phyloP scores from a whole-genome alignment of 2,113 vertebrate genomes.

The Plecturocebus donacophilus region DNA sequence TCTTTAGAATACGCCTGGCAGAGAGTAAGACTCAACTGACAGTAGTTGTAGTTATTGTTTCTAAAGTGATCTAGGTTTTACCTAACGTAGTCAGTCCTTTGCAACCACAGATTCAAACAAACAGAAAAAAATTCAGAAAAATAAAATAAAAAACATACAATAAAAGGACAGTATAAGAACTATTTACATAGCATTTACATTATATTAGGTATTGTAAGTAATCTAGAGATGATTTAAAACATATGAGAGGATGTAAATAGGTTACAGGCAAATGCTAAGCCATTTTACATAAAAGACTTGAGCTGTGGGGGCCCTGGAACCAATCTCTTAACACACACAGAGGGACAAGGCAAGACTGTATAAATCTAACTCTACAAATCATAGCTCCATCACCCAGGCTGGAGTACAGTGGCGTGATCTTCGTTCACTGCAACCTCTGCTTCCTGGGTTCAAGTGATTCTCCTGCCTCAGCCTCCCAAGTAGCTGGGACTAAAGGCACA shows the following conservation, averaged over 20 bases:
- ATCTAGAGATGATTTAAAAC: background rate
- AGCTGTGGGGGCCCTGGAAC: background rate
- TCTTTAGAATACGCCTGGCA: background rate
- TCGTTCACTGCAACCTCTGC: too few species aligned
- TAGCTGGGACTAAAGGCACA: too few species aligned
- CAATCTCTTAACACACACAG: background rate
- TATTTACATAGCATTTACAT: background rate
- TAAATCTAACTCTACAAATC: slow-evolving; percentile 27
- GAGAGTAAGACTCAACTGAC: background rate
- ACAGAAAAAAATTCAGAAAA: background rate
- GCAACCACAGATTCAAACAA: background rate
- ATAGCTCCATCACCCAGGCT: background rate
- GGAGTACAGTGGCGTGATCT: too few species aligned
- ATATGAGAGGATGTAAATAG: background rate
- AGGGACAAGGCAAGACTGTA: background rate
- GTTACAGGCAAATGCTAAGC: background rate
- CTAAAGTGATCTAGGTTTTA: slow-evolving; percentile 40
- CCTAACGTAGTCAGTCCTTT: background rate
- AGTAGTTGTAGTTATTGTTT: background rate
- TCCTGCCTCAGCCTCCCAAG: too few species aligned
- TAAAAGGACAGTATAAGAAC: background rate
- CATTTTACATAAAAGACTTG: background rate
- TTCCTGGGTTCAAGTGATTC: too few species aligned
- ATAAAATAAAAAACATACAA: background rate
- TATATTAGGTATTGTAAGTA: background rate